Conservation (phyloP, 92 coral and sea anemone genomes). For the Desmophyllum pertusum region DNA sequence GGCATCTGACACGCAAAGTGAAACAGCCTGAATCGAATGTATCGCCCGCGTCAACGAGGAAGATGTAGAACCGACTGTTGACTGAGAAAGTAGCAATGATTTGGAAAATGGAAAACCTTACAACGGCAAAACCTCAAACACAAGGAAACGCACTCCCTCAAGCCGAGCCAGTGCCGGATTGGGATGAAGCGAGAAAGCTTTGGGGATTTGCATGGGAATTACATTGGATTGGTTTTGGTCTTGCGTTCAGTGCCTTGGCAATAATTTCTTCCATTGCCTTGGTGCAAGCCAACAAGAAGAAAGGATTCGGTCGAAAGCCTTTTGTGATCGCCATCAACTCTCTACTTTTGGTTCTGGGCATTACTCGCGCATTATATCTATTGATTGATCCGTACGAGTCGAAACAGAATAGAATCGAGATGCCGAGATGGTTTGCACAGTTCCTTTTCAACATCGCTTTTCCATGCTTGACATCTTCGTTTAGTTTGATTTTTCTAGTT, state of each 20-base stretch:
- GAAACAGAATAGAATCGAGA: conserved; percentile 53
- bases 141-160: conserved; percentile 3
- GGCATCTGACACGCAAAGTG: neutral
- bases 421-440: conserved; percentile 31
- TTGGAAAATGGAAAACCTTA: neutral
- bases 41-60: neutral
- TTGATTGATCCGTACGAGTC: conserved; percentile 69
- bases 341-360: conserved; percentile 47
- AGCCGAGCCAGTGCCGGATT: conserved; percentile 71
- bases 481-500: conserved; percentile 62
- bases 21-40: neutral
- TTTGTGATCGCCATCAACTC: conserved; percentile 48
- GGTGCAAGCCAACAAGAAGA: conserved; percentile 40
- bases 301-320: conserved; percentile 44
- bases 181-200: conserved; percentile 56
- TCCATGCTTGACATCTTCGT: conserved; percentile 74
- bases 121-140: neutral
- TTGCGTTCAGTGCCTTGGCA: conserved; percentile 47
- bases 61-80: neutral
- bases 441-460: conserved; percentile 60
- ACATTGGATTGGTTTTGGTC: conserved; percentile 72
- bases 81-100: neutral
- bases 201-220: conserved; percentile 72
- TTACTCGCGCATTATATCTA: conserved; percentile 56
- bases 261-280: conserved; percentile 39